Percentiles rank a stretch among this genome's conserved stretches.
phyloP scores from a whole-genome alignment of 1,140 invertebrate species.

The Holotrichia oblita region DNA sequence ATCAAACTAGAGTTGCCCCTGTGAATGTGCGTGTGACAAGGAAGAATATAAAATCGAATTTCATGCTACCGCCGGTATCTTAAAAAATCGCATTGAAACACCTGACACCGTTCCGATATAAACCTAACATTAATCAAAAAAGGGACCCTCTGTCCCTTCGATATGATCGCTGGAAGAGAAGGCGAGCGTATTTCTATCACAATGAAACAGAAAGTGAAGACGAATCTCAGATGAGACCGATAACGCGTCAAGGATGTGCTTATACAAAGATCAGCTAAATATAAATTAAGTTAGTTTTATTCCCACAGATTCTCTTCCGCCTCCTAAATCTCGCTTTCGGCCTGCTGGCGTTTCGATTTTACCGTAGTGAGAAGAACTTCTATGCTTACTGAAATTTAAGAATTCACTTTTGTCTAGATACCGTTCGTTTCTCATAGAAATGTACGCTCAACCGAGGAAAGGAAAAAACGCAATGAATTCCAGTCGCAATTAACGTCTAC shows the following conservation, averaged over 20 bases:
- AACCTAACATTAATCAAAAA: conserved; percentile 45
- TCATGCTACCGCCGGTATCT: conserved; percentile 20
- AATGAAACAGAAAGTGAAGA: conserved; percentile 1
- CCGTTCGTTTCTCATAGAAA: neutral
- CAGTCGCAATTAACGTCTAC: neutral
- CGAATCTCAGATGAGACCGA: neutral
- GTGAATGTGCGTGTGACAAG: neutral
- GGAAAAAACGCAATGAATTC: neutral
- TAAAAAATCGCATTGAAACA: conserved; percentile 36
- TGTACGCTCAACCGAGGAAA: neutral
- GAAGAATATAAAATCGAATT: conserved; percentile 38
- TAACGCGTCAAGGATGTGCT: neutral
- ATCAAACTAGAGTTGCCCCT: neutral
- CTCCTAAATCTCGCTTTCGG: conserved; percentile 11
- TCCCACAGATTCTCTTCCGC: conserved; percentile 43
- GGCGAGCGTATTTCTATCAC: neutral
- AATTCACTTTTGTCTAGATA: conserved; percentile 1
- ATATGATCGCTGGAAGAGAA: conserved; percentile 24
- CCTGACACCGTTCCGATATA: conserved; percentile 43
- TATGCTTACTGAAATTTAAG: conserved; percentile 11
- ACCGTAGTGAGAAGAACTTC: neutral
- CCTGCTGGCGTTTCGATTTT: neutral
- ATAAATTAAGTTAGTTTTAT: conserved; percentile 44
- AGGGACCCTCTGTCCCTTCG: conserved; percentile 35
- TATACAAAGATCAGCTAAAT: conserved; percentile 16